A percentile compares a stretch with the other conserved stretches of the same genome.
These are phyloP conservation scores for Cichlasoma orientale DNA, from an alignment of 2,797 vertebrate species.

Conservation along the genomic window DNA sequence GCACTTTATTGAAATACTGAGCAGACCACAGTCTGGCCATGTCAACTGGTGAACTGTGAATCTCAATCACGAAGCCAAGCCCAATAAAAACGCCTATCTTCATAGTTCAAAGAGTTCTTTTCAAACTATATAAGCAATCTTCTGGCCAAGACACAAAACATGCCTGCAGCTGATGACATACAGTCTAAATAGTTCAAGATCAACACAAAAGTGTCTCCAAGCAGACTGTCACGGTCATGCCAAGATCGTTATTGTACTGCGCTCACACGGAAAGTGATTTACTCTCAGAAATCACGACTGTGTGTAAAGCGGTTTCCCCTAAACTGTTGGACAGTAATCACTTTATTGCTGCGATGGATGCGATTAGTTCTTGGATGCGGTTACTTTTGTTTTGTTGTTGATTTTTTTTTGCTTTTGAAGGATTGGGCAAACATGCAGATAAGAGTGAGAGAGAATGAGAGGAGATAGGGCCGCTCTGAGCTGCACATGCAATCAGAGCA, in stretches of 20 bases:
- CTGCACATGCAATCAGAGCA: constrained; percentile 52
- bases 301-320: constrained; percentile 42
- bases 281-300: constrained; percentile 30
- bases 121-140: constrained; percentile 41
- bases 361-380: constrained; percentile 54
- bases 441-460: constrained; percentile 48
- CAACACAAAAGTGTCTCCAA: constrained; percentile 57
- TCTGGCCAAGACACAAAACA: constrained; percentile 51
- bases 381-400: constrained; percentile 9
- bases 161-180: constrained; percentile 48
- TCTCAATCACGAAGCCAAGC: constrained; percentile 27
- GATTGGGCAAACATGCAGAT: constrained; percentile 62
- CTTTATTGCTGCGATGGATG: constrained; percentile 52
- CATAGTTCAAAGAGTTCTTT: constrained; percentile 32
- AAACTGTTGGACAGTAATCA: constrained; percentile 43
- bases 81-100: constrained; percentile 54
- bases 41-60: constrained; percentile 26
- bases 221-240: constrained; percentile 37
- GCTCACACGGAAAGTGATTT: constrained; percentile 59
- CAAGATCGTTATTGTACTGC: constrained; percentile 55
- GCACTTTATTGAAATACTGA: constrained; percentile 17
- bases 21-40: not conserved
- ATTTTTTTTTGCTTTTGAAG: constrained; percentile 31
- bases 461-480: constrained; percentile 62
- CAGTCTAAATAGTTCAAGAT: constrained; percentile 56